phyloP scores from a whole-genome alignment of 2,888 invertebrate genomes.

The Thyatira batis region DNA sequence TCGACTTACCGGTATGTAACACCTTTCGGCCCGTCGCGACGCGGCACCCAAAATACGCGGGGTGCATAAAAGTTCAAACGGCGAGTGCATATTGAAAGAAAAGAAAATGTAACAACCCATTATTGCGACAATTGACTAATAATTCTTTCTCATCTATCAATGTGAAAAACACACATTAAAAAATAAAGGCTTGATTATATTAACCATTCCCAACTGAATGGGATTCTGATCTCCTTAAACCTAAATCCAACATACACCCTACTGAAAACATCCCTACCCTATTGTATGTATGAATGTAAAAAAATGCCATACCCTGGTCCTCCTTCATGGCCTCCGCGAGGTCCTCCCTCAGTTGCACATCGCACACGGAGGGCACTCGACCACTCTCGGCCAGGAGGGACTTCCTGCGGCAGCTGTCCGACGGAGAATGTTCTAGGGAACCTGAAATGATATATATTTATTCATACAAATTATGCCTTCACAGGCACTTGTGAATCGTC shows the following conservation, averaged over 20 bases:
- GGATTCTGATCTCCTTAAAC: too few species aligned
- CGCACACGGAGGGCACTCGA: constrained; percentile 82
- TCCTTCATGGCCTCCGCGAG: constrained; percentile 97
- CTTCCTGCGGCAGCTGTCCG: constrained; percentile 89
- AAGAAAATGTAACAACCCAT: too few species aligned
- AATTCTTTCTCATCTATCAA: too few species aligned
- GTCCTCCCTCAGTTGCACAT: constrained; percentile 92
- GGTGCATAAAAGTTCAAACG: not conserved
- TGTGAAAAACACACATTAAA: too few species aligned
- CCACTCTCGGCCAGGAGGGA: constrained; percentile 66
- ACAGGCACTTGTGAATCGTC: too few species aligned
- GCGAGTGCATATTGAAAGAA: not conserved
- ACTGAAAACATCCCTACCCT: not conserved
- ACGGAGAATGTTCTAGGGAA: constrained; percentile 95
- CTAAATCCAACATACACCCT: not conserved
- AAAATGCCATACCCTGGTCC: constrained; percentile 64
- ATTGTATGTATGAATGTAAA: not conserved
- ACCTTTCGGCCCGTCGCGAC: constrained; percentile 3
- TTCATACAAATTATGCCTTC: too few species aligned
- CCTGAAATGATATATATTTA: constrained; percentile 70
- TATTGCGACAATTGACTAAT: too few species aligned
- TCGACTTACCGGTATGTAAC: not conserved
- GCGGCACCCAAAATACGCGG: not conserved
- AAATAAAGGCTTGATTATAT: too few species aligned
- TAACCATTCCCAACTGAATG: too few species aligned